A percentile compares a stretch with the other conserved stretches of the same genome.
These are phyloP conservation scores for Poecilia velifera DNA, from an alignment of 2,797 vertebrate genomes.

Conservation along the genomic window DNA sequence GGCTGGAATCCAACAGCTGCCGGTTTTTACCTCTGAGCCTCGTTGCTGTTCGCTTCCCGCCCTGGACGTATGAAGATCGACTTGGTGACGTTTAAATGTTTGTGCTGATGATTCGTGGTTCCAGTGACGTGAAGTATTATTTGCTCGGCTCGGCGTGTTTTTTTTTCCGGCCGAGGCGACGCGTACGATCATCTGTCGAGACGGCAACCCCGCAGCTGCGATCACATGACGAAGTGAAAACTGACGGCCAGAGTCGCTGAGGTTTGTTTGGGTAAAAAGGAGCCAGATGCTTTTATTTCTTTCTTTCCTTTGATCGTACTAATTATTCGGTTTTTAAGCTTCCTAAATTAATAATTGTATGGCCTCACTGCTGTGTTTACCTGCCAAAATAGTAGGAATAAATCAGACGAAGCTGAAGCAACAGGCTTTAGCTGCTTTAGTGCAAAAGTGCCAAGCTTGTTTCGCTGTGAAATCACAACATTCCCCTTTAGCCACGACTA, in stretches of 20 bases:
- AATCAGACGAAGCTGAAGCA: conserved; percentile 2
- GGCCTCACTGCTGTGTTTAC: conserved; percentile 1
- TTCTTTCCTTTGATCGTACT: neutral
- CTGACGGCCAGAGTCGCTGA: conserved; percentile 5
- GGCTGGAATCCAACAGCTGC: conserved; percentile 33
- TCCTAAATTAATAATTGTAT: neutral
- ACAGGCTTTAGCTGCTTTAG: neutral
- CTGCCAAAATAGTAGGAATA: neutral
- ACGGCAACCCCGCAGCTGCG: conserved; percentile 30
- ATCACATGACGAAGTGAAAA: conserved; percentile 18
- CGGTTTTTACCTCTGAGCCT: neutral
- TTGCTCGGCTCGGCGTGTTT: conserved; percentile 33
- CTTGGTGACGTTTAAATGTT: conserved; percentile 57
- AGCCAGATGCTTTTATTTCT: neutral
- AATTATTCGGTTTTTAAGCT: neutral
- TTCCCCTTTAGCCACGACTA: neutral
- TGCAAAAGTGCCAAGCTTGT: conserved; percentile 8
- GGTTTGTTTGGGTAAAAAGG: conserved; percentile 4
- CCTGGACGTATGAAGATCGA: conserved; percentile 73
- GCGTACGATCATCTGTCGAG: conserved; percentile 16
- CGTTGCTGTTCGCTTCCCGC: conserved; percentile 40
- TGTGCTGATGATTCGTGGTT: conserved; percentile 60
- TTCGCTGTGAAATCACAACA: neutral
- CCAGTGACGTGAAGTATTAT: conserved; percentile 62
- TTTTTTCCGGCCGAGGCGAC: conserved; percentile 13